Percentiles rank a stretch among this genome's conserved stretches.
Conservation (phyloP, 2,113 vertebrate species). For the Carassius carassius region DNA sequence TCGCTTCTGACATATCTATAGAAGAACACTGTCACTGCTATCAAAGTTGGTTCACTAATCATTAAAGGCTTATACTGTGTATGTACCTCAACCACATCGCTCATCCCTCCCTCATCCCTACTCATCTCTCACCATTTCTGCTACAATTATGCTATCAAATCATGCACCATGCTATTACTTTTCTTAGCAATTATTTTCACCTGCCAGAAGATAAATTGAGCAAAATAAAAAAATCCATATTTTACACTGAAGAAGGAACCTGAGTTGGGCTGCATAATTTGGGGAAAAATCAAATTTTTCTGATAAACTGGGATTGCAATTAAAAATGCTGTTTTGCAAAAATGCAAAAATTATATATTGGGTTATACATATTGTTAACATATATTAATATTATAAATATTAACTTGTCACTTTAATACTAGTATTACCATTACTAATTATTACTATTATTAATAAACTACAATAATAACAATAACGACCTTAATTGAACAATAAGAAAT, state of each 20-base stretch:
- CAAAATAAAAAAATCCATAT: not conserved
- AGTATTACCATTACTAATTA: not conserved
- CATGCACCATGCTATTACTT: constrained; percentile 2
- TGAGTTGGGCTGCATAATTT: not conserved
- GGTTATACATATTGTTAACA: not conserved
- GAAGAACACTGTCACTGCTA: too few species aligned
- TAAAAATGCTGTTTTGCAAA: not conserved
- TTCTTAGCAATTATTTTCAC: not conserved
- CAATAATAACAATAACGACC: not conserved
- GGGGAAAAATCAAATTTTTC: not conserved
- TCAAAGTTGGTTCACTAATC: too few species aligned
- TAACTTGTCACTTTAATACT: not conserved
- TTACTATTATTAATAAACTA: not conserved
- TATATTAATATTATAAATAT: not conserved
- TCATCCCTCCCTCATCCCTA: not conserved
- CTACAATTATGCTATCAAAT: constrained; percentile 9
- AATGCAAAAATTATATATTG: not conserved
- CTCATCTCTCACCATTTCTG: not conserved
- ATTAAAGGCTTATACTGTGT: too few species aligned
- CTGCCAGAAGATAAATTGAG: not conserved
- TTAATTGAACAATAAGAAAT: not conserved
- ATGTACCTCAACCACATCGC: not conserved
- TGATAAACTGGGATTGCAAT: too few species aligned
- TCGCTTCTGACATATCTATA: not conserved
- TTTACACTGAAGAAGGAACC: not conserved